A percentile compares a stretch with the other conserved stretches of the same genome.
These are phyloP conservation scores for Gandaritis pyraliata DNA, from an alignment of 2,888 invertebrate species.

Conservation along the genomic window DNA sequence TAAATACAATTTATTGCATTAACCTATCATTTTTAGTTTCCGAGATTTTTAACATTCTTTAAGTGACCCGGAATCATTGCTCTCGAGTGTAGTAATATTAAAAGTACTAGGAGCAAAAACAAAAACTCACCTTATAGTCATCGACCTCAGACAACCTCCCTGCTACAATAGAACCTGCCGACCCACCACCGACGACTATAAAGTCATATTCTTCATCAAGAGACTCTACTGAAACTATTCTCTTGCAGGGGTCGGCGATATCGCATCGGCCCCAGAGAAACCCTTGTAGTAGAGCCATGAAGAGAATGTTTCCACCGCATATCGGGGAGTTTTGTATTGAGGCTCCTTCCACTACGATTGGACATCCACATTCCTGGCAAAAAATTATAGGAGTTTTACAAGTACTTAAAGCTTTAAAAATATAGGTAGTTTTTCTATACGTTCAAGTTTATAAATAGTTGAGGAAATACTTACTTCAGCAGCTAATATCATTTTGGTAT, in stretches of 20 bases:
- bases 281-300: conserved; percentile 85
- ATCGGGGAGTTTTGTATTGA: conserved; percentile 80
- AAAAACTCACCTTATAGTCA: conserved; percentile 30
- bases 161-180: conserved; percentile 86
- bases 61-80: too few species aligned
- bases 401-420: neutral
- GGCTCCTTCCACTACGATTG: conserved; percentile 74
- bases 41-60: too few species aligned
- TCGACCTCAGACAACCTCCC: conserved; percentile 83
- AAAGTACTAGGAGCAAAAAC: too few species aligned
- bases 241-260: conserved; percentile 81
- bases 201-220: conserved; percentile 83
- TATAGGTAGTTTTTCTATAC: too few species aligned
- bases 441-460: neutral
- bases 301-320: conserved; percentile 79
- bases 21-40: too few species aligned
- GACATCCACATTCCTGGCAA: conserved; percentile 74
- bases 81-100: too few species aligned
- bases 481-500: conserved; percentile 48
- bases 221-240: conserved; percentile 69
- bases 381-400: neutral
- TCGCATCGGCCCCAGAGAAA: conserved; percentile 81
- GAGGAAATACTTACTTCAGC: conserved; percentile 45
- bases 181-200: conserved; percentile 86
- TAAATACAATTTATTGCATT: too few species aligned